Percentiles rank a stretch among this genome's conserved stretches.
These are phyloP conservation scores for Desmophyllum pertusum DNA, from an alignment of 92 coral and sea anemone species.

Conservation along the genomic window DNA sequence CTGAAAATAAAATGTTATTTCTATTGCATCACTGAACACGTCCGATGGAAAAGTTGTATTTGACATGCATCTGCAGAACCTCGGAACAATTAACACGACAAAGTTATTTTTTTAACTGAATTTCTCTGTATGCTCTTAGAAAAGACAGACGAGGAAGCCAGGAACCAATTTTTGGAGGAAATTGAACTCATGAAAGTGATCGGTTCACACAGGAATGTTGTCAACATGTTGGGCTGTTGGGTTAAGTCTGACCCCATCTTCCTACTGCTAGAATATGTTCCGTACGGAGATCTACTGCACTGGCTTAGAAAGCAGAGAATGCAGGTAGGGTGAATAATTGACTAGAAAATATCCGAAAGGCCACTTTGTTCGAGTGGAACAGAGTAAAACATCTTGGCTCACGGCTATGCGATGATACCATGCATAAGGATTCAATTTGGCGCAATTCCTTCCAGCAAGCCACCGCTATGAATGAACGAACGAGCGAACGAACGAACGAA, in stretches of 20 bases:
- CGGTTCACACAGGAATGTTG: constrained; percentile 10
- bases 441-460: no score
- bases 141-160: not conserved
- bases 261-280: constrained; percentile 5
- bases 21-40: no score
- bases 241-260: constrained; percentile 7
- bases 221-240: constrained; percentile 15
- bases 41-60: no score
- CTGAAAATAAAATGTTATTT: no score
- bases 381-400: no score
- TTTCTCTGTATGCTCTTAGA: not conserved
- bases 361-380: no score
- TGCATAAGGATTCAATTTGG: no score
- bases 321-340: not conserved
- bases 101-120: not conserved
- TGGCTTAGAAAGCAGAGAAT: constrained; percentile 8
- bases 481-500: no score
- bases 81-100: not conserved
- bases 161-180: not conserved
- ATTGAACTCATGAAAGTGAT: constrained; percentile 8
- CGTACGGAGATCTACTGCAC: constrained; percentile 9
- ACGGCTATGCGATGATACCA: no score
- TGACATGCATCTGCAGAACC: not conserved
- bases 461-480: no score
- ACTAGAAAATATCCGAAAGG: no score